phyloP scores from a whole-genome alignment of 2,888 invertebrate species.

The Tortricodes alternella region DNA sequence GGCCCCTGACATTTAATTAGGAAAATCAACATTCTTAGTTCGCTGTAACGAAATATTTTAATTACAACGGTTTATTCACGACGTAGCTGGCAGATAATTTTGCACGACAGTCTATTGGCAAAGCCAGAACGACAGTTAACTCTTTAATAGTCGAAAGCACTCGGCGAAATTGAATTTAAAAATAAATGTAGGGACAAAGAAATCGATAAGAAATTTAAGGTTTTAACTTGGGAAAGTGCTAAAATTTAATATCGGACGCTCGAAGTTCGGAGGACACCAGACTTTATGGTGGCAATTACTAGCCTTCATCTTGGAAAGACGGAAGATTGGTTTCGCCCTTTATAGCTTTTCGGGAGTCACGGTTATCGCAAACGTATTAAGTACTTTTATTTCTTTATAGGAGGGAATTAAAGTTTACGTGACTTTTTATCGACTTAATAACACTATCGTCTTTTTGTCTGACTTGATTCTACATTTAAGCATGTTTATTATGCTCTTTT shows the following conservation, averaged over 20 bases:
- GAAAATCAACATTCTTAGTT: constrained; percentile 16
- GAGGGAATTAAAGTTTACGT: constrained; percentile 35
- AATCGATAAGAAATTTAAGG: constrained; percentile 64
- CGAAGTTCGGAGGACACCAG: constrained; percentile 68
- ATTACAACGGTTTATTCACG: background rate
- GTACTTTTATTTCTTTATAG: constrained; percentile 50
- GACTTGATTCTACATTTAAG: no score
- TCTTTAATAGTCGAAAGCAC: constrained; percentile 56
- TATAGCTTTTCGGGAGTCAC: constrained; percentile 63
- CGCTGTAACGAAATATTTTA: constrained; percentile 5
- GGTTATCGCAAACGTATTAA: constrained; percentile 59
- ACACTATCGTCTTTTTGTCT: no score
- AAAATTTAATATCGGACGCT: constrained; percentile 72
- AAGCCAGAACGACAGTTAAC: constrained; percentile 45
- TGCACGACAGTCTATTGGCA: constrained; percentile 35
- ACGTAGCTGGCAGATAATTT: background rate
- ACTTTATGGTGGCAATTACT: constrained; percentile 76
- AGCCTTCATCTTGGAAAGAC: constrained; percentile 72
- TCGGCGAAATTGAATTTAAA: constrained; percentile 58
- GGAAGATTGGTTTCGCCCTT: constrained; percentile 71
- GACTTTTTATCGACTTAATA: no score
- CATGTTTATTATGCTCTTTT: no score
- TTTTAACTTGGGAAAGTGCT: constrained; percentile 66
- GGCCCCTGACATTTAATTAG: constrained; percentile 12
- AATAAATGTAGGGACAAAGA: constrained; percentile 57